phyloP scores from a whole-genome alignment of 2,888 invertebrate species.

The Dynastes hyllus region DNA sequence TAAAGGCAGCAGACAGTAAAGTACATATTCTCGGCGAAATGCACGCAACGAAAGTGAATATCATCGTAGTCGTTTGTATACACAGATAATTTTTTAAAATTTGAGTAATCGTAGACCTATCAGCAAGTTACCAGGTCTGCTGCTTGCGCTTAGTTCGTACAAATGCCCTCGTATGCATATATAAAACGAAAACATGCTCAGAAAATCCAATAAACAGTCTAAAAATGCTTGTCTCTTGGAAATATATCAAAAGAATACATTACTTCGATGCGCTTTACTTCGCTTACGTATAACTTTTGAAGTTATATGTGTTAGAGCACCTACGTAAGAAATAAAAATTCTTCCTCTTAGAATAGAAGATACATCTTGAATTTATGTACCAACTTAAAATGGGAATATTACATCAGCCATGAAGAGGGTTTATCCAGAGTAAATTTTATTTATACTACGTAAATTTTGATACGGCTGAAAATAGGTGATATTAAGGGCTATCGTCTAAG shows the following conservation, averaged over 20 bases:
- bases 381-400: too few species aligned
- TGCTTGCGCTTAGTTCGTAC: not conserved
- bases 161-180: not conserved
- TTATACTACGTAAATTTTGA: not conserved
- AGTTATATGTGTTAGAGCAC: slow-evolving; percentile 3
- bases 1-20: not conserved
- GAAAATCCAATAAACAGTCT: slow-evolving; percentile 1
- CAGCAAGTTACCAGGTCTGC: not conserved
- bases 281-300: not conserved
- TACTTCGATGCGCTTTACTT: not conserved
- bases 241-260: slow-evolving; percentile 19
- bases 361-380: not conserved
- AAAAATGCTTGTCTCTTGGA: not conserved
- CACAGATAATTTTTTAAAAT: not conserved
- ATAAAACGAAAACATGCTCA: not conserved
- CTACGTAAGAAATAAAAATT: slow-evolving; percentile 7
- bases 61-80: not conserved
- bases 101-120: not conserved
- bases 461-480: not conserved
- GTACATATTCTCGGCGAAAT: not conserved
- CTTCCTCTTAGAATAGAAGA: not conserved
- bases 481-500: too few species aligned
- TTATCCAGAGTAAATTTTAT: too few species aligned
- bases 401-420: too few species aligned
- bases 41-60: not conserved